Percentiles rank a stretch among this genome's conserved stretches.
Evolutionary conservation across 1,140 invertebrate genomes (phyloP).

Genomic region (Lanistes nyassanus): DNA sequence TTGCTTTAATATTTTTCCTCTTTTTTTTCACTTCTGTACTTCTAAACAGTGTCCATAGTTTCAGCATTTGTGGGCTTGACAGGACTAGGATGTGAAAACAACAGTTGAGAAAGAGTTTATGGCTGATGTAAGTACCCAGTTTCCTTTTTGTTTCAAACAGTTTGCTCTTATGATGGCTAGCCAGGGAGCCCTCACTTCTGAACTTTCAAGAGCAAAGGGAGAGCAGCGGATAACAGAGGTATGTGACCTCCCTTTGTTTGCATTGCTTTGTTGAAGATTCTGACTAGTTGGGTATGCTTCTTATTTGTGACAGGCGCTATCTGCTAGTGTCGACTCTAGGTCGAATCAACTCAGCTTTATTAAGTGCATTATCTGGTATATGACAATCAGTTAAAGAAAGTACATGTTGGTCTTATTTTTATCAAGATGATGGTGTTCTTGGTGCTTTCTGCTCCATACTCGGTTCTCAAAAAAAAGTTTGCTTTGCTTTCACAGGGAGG

Average conservation of each 20-base stretch:
- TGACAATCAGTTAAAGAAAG: neutral
- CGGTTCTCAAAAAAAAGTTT: too few species aligned
- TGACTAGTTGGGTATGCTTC: neutral
- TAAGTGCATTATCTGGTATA: neutral
- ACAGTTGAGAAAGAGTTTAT: too few species aligned
- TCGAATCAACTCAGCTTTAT: neutral
- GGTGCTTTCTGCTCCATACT: neutral
- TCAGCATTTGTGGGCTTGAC: too few species aligned
- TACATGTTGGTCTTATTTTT: too few species aligned
- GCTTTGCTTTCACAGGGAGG: slow-evolving; percentile 23
- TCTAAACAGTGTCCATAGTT: too few species aligned
- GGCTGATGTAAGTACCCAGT: too few species aligned
- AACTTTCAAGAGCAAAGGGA: slow-evolving; percentile 8
- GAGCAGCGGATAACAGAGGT: neutral
- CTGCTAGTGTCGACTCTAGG: too few species aligned
- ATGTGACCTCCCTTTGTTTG: neutral
- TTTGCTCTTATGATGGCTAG: slow-evolving; percentile 16
- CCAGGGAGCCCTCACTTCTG: slow-evolving; percentile 5
- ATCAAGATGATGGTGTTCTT: too few species aligned
- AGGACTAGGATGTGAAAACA: too few species aligned
- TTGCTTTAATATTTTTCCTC: too few species aligned
- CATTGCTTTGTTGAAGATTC: neutral
- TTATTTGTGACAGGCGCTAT: neutral
- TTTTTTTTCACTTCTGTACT: too few species aligned
- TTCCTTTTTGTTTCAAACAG: neutral